Conservation (phyloP, 2,797 vertebrate species). For the Podargus strigoides region DNA sequence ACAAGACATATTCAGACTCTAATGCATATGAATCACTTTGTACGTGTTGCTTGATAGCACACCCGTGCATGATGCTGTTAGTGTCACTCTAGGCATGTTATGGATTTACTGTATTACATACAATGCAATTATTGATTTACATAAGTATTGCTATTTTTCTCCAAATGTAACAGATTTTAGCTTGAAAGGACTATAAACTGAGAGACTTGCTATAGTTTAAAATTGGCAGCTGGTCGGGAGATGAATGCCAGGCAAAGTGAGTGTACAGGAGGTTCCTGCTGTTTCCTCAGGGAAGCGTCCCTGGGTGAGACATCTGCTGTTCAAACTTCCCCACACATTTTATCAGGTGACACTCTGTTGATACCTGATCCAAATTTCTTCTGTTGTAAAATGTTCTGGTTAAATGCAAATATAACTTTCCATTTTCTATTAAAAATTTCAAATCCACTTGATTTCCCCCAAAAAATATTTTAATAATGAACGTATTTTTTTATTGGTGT, state of each 20-base stretch:
- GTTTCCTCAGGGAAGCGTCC: slow-evolving; percentile 87
- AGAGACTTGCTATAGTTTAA: slow-evolving; percentile 76
- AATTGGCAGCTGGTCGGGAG: slow-evolving; percentile 93
- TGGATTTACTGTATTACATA: slow-evolving; percentile 69
- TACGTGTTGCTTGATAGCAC: slow-evolving; percentile 22
- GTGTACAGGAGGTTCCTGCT: slow-evolving; percentile 90
- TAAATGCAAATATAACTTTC: slow-evolving; percentile 48
- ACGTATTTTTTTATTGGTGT: not conserved
- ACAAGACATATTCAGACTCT: slow-evolving; percentile 12
- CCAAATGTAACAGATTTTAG: slow-evolving; percentile 73
- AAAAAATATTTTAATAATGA: slow-evolving; percentile 34
- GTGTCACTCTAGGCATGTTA: slow-evolving; percentile 58
- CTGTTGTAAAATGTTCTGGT: slow-evolving; percentile 46
- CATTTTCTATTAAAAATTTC: slow-evolving; percentile 16
- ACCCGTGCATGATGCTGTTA: slow-evolving; percentile 30
- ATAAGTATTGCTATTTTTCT: slow-evolving; percentile 71
- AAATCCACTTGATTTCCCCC: not conserved
- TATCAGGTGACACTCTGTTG: slow-evolving; percentile 55
- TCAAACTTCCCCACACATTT: slow-evolving; percentile 90
- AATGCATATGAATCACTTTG: slow-evolving; percentile 39
- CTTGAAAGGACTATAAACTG: slow-evolving; percentile 75
- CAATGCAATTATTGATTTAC: slow-evolving; percentile 73
- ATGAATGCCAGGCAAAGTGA: slow-evolving; percentile 92
- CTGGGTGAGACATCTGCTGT: slow-evolving; percentile 92
- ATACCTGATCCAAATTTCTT: slow-evolving; percentile 57